Conservation (phyloP, 2,113 vertebrate species). For the Cygnus buccinator region DNA sequence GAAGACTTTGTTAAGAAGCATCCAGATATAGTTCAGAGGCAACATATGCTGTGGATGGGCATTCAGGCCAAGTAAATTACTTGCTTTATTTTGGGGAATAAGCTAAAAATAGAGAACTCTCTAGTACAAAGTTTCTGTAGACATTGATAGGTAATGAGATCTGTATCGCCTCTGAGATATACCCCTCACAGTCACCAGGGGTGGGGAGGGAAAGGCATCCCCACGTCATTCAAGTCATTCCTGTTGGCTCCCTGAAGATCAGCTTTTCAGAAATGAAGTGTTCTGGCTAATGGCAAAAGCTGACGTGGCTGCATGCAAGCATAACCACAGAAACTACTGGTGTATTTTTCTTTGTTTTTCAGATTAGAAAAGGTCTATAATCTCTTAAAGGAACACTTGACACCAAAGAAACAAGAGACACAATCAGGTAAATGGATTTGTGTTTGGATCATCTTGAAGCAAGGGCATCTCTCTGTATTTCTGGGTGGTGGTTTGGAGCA, state of each 20-base stretch:
- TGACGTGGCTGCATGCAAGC: background rate
- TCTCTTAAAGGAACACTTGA: conserved; percentile 90
- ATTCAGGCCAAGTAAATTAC: conserved; percentile 93
- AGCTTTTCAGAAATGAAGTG: background rate
- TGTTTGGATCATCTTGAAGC: background rate
- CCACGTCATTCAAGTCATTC: background rate
- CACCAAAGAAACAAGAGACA: conserved; percentile 84
- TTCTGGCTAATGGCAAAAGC: background rate
- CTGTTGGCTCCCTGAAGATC: background rate
- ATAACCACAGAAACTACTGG: background rate
- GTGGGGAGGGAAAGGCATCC: no score
- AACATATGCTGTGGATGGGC: conserved; percentile 97
- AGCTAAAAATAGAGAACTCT: background rate
- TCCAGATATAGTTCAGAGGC: conserved; percentile 93
- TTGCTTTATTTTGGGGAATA: background rate
- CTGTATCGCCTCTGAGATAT: background rate
- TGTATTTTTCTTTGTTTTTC: conserved; percentile 44
- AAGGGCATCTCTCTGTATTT: background rate
- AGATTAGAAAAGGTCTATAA: conserved; percentile 96
- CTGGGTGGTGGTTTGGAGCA: background rate
- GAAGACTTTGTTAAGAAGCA: conserved; percentile 94
- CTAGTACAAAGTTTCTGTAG: background rate
- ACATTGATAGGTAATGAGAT: background rate
- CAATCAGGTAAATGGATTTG: conserved; percentile 80
- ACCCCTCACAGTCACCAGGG: background rate